Percentiles rank a stretch among this genome's conserved stretches.
These are phyloP conservation scores for Chaenogobius annularis DNA, from an alignment of 2,113 vertebrate species.

Conservation along the genomic window DNA sequence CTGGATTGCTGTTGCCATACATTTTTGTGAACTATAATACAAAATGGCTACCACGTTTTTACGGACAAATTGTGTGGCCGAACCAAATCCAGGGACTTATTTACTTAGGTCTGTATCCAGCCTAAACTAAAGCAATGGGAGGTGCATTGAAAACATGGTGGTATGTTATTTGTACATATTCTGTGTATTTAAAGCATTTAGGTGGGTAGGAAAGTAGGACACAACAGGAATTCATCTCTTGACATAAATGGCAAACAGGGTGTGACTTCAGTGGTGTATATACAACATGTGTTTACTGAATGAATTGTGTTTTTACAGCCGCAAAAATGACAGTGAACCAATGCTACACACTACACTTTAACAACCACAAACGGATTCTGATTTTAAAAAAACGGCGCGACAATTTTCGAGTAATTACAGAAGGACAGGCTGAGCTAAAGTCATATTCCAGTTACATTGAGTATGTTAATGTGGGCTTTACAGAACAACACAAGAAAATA, in stretches of 20 bases:
- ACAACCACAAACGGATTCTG: not conserved
- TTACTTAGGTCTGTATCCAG: constrained; percentile 1
- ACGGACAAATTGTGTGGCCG: not conserved
- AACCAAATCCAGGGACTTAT: constrained; percentile 6
- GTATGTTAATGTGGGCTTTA: not conserved
- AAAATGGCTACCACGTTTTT: constrained; percentile 21
- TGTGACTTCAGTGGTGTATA: constrained; percentile 55
- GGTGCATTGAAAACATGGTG: constrained; percentile 14
- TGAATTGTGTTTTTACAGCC: constrained; percentile 51
- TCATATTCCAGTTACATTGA: not conserved
- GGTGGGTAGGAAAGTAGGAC: constrained; percentile 19
- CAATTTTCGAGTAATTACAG: not conserved
- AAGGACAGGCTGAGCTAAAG: no score
- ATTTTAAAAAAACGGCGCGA: not conserved
- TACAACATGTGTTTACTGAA: constrained; percentile 43
- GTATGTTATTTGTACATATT: constrained; percentile 73
- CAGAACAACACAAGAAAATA: not conserved
- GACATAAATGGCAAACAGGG: constrained; percentile 67
- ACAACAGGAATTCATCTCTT: constrained; percentile 35
- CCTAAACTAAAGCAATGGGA: constrained; percentile 7
- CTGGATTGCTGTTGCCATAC: not conserved
- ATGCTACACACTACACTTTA: not conserved
- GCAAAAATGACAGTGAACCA: constrained; percentile 6
- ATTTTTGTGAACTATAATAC: constrained; percentile 15
- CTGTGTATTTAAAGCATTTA: constrained; percentile 64